A percentile compares a stretch with the other conserved stretches of the same genome.
These are phyloP conservation scores for Capitella teleta DNA, from an alignment of 1,140 invertebrate species.

Conservation along the genomic window DNA sequence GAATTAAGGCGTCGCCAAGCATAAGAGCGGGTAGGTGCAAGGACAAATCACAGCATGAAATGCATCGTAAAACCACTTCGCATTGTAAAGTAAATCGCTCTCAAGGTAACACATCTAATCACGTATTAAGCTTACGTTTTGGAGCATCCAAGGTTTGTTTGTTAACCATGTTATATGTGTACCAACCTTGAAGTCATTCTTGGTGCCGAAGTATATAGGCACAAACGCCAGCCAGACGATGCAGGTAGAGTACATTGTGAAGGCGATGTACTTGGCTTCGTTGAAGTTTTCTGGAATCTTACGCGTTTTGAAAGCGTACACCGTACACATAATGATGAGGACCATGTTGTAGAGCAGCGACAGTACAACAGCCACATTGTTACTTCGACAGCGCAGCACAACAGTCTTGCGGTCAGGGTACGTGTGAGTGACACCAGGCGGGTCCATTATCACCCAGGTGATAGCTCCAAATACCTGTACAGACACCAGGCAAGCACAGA, in stretches of 20 bases:
- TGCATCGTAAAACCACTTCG: too few species aligned
- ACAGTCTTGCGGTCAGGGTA: constrained; percentile 10
- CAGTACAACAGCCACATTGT: constrained; percentile 63
- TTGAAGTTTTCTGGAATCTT: constrained; percentile 89
- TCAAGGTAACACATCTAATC: too few species aligned
- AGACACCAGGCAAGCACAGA: constrained; percentile 64
- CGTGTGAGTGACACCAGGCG: constrained; percentile 1
- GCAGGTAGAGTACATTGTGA: constrained; percentile 81
- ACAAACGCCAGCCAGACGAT: constrained; percentile 58
- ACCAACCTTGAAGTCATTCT: constrained; percentile 12
- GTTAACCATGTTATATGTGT: too few species aligned
- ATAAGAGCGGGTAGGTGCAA: too few species aligned
- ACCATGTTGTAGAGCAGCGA: constrained; percentile 60
- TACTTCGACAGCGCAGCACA: constrained; percentile 56
- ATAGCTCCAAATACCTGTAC: constrained; percentile 29
- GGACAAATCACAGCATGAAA: too few species aligned
- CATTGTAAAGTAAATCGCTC: too few species aligned
- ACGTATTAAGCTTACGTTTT: too few species aligned
- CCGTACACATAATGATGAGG: constrained; percentile 55
- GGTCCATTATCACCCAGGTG: constrained; percentile 8
- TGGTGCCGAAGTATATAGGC: constrained; percentile 52
- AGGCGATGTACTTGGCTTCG: constrained; percentile 80
- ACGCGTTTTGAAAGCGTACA: constrained; percentile 61
- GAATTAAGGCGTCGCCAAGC: too few species aligned
- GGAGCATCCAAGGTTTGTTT: too few species aligned